Percentiles rank a stretch among this genome's conserved stretches.
Conservation (phyloP, 2,113 vertebrate genomes). For the Gnathonemus echidnorhynchus region DNA sequence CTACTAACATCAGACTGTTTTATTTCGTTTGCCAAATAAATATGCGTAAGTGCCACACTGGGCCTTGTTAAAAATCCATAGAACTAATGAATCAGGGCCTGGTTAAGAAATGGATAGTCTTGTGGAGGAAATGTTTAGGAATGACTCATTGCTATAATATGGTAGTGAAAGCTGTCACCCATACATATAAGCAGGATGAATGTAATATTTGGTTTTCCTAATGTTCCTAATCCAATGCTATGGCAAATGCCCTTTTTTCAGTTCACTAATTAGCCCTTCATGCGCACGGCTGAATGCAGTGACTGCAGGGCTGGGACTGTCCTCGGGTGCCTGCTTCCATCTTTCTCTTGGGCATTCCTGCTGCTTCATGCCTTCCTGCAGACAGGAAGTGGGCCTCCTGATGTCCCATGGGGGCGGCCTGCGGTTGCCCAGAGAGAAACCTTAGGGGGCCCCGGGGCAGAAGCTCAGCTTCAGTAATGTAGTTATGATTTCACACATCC, state of each 20-base stretch:
- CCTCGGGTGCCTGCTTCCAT: not conserved
- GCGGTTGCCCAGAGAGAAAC: not conserved
- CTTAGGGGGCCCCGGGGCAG: not conserved
- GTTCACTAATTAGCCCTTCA: not conserved
- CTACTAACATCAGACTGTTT: not conserved
- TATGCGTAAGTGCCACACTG: not conserved
- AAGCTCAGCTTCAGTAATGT: not conserved
- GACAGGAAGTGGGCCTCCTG: not conserved
- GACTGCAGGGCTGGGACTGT: not conserved
- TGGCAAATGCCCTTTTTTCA: not conserved
- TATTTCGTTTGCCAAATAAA: not conserved
- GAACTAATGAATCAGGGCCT: not conserved
- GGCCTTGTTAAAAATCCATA: not conserved
- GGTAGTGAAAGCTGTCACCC: not conserved
- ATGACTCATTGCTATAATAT: not conserved
- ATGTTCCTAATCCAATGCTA: not conserved
- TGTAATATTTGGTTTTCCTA: not conserved
- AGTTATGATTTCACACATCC: not conserved
- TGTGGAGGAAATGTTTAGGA: not conserved
- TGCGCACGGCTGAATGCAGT: not conserved
- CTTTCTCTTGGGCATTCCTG: not conserved
- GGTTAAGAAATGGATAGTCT: not conserved
- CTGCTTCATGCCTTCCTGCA: not conserved
- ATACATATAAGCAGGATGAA: not conserved
- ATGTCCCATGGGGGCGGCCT: not conserved